Evolutionary conservation across 2,797 vertebrate species (phyloP).

Genomic region (Poeciliopsis presidionis): DNA sequence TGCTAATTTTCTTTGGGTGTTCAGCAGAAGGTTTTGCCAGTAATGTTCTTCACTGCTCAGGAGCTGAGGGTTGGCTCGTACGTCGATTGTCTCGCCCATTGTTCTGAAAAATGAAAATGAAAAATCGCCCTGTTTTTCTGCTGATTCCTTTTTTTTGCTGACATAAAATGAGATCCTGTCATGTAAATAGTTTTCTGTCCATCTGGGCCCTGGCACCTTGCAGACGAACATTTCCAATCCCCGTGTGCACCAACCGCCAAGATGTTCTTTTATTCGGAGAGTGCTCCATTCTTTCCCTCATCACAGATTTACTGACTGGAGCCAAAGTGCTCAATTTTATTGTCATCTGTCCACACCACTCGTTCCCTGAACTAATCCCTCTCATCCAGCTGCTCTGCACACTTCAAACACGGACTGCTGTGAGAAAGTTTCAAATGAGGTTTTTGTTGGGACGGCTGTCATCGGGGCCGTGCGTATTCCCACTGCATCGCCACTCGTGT

Average conservation of each 20-base stretch:
- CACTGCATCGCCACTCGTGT: not conserved
- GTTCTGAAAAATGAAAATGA: not conserved
- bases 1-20: not conserved
- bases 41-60: not conserved
- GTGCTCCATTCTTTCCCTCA: not conserved
- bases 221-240: not conserved
- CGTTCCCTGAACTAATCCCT: slow-evolving; percentile 5
- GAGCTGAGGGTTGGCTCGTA: not conserved
- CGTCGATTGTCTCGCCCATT: not conserved
- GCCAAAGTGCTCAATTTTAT: slow-evolving; percentile 9
- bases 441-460: slow-evolving; percentile 1
- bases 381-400: slow-evolving; percentile 9
- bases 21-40: not conserved
- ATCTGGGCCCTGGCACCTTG: not conserved
- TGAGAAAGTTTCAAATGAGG: slow-evolving; percentile 5
- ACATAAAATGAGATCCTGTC: slow-evolving; percentile 3
- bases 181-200: not conserved
- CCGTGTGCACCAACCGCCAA: not conserved
- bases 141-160: slow-evolving; percentile 6
- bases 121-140: not conserved
- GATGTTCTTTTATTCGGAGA: slow-evolving; percentile 6
- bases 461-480: not conserved
- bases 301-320: slow-evolving; percentile 6
- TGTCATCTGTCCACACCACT: slow-evolving; percentile 12
- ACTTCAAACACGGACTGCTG: not conserved